Evolutionary conservation across 53 echinoderm and acorn worm genomes (phyloP), one percentile per base, ranked within the genome.

Genomic region (Echinarachnius parma): DNA sequence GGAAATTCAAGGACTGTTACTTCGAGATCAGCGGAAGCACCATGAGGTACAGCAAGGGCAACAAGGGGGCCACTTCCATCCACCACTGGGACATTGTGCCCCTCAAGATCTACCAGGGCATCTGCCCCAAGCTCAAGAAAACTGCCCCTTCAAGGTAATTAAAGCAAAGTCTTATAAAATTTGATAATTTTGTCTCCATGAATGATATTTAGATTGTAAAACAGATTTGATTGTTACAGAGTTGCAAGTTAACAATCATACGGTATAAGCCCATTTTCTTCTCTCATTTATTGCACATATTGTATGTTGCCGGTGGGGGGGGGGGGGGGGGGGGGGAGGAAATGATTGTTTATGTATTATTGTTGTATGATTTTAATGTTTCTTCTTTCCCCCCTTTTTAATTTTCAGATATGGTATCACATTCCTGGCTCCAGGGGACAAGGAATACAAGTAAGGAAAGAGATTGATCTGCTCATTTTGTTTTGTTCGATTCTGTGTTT

Each of bases 331-430:
- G 7, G 42, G 42, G 42, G 42, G 42, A 39, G 42, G 42, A 7
- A 39, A 9, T 39, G 42, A 39, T 39, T 39, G 7, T n/a, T n/a
- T n/a, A n/a, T n/a, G n/a, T n/a, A n/a, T n/a, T n/a, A n/a, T n/a
- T n/a, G n/a, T n/a, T n/a, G n/a, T n/a, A n/a, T n/a, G n/a, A n/a
- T n/a, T n/a, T n/a, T n/a, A n/a, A 39, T 39, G 42, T 39, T 39
- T 39, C 42, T 13, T 9, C 42, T 39, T 39, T 39, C 13, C 42
- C 13, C 42, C 13, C 7, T 39, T 7, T 9, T 13, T 39, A n/a
- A 9, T 39, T 4, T 20, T 44, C 81, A 91, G 92, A 66, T 86
- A 83, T 83, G 86, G 83, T 15, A 80, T 91, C 34, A 70, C 92
- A 23, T 91, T 91, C 72, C 70, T 31, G 9, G 34, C 67, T n/a